Evolutionary conservation across 2,888 invertebrate species (phyloP).

Genomic region (Deilephila elpenor): DNA sequence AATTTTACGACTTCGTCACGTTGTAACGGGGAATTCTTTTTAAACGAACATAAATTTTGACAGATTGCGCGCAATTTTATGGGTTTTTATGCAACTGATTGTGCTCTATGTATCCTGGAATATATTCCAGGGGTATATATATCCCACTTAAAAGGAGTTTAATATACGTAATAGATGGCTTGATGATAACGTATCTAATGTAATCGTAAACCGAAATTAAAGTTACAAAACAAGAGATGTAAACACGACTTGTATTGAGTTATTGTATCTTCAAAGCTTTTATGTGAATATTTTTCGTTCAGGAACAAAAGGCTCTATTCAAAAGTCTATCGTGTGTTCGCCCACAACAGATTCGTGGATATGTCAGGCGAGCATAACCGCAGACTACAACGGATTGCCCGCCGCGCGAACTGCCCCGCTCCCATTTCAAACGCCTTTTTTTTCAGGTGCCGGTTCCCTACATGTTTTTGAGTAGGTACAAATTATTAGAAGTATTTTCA

Average conservation of each 20-base stretch:
- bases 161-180: neutral
- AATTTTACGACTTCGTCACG: conserved; percentile 54
- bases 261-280: conserved; percentile 49
- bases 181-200: neutral
- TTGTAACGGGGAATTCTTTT: conserved; percentile 41
- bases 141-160: neutral
- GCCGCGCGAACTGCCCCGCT: conserved; percentile 49
- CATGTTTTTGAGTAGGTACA: conserved; percentile 36
- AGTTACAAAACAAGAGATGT: neutral
- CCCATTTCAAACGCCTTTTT: conserved; percentile 52
- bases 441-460: conserved; percentile 48
- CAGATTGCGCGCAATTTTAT: conserved; percentile 9
- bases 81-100: neutral
- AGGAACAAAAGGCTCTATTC: conserved; percentile 68
- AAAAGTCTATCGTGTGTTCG: conserved; percentile 69
- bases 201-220: too few relatives aligned
- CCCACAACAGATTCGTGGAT: conserved; percentile 68
- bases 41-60: conserved; percentile 23
- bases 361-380: conserved; percentile 72
- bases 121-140: too few relatives aligned
- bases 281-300: conserved; percentile 53
- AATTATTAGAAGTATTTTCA: neutral
- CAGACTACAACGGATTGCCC: conserved; percentile 67
- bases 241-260: conserved; percentile 17
- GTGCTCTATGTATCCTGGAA: neutral